A percentile compares a stretch with the other conserved stretches of the same genome.
These are phyloP conservation scores for Barbus barbus DNA, from an alignment of 2,113 vertebrate species.

Conservation along the genomic window DNA sequence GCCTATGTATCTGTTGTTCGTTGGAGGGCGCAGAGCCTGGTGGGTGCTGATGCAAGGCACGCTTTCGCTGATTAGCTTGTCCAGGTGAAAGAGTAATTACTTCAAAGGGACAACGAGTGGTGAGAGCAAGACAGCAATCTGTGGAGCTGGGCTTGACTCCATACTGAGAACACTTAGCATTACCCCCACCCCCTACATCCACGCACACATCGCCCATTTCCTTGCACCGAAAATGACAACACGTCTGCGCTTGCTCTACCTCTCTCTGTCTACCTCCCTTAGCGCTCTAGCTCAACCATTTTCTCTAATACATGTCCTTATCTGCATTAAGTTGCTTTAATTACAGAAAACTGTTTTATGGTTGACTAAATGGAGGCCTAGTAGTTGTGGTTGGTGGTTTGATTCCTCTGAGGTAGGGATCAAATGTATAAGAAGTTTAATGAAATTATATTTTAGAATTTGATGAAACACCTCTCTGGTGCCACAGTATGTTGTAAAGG, in stretches of 20 bases:
- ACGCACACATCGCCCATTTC: conserved; percentile 54
- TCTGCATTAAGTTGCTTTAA: conserved; percentile 1
- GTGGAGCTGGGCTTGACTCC: conserved; percentile 68
- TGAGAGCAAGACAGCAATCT: conserved; percentile 62
- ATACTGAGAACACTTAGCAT: conserved; percentile 72
- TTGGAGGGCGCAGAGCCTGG: background rate
- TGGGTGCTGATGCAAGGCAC: conserved; percentile 55
- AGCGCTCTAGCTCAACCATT: background rate
- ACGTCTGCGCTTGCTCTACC: too few species aligned
- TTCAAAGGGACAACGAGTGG: conserved; percentile 66
- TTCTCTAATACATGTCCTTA: conserved; percentile 26
- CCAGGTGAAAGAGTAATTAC: conserved; percentile 89
- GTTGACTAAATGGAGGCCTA: conserved; percentile 70
- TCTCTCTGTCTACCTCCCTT: conserved; percentile 24
- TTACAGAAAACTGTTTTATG: background rate
- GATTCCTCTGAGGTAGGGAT: conserved; percentile 42
- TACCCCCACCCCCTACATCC: conserved; percentile 61
- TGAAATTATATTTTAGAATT: background rate
- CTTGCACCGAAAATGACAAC: conserved; percentile 33
- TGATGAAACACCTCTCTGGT: background rate
- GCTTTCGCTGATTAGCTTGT: conserved; percentile 71
- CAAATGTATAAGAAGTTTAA: conserved; percentile 5
- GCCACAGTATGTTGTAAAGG: background rate
- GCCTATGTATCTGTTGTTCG: conserved; percentile 43
- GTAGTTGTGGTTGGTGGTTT: conserved; percentile 57